Conservation (phyloP, 2,113 vertebrate species). For the Aramus guarauna region DNA sequence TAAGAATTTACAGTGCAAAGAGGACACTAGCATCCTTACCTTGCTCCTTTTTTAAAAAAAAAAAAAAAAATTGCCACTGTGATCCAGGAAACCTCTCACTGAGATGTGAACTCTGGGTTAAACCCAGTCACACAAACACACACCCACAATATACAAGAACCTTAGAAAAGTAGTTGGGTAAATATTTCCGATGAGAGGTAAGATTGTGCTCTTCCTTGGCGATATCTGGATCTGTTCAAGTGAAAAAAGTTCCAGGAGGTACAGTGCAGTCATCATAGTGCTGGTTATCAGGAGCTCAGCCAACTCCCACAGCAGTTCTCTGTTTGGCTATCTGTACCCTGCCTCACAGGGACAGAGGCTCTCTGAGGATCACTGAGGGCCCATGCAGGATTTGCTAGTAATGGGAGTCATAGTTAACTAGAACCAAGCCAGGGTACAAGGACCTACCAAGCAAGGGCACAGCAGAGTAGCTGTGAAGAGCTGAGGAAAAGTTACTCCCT, state of each 20-base stretch:
- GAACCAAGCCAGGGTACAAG: background rate
- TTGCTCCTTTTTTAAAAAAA: background rate
- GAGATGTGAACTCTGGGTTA: background rate
- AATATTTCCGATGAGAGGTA: background rate
- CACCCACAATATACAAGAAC: background rate
- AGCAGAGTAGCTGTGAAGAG: background rate
- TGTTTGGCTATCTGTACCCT: background rate
- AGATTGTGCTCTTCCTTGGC: background rate
- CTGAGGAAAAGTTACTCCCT: background rate
- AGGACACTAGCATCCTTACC: background rate
- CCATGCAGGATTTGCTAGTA: background rate
- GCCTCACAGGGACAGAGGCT: background rate
- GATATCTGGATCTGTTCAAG: background rate
- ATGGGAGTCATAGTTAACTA: background rate
- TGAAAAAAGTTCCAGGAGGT: background rate
- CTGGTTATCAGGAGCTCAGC: background rate
- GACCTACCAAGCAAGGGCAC: background rate
- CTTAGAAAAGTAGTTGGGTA: background rate
- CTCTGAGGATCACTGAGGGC: background rate
- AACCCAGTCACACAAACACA: background rate
- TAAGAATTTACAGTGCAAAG: constrained; percentile 33
- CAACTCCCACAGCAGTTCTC: background rate
- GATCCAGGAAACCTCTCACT: background rate
- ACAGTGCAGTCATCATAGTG: background rate
- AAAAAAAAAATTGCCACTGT: background rate